A percentile compares a stretch with the other conserved stretches of the same genome.
Evolutionary conservation across 1,140 invertebrate species (phyloP).

Genomic region (Habropoda laboriosa): DNA sequence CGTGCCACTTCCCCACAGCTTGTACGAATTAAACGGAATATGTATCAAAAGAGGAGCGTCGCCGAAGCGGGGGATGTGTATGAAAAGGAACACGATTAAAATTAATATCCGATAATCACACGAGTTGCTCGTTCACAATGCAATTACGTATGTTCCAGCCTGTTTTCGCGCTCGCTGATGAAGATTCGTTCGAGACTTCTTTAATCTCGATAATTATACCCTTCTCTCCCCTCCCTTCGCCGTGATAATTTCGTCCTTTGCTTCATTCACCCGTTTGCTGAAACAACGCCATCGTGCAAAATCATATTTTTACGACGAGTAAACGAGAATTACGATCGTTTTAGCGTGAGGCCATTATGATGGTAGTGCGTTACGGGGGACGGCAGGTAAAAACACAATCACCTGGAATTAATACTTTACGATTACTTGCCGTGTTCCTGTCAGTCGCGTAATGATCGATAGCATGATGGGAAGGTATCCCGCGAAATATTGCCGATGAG

Average conservation of each 20-base stretch:
- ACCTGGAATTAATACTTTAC: constrained; percentile 35
- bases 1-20: constrained; percentile 3
- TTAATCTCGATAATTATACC: constrained; percentile 23
- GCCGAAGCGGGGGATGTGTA: background rate
- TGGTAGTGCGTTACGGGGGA: background rate
- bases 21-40: background rate
- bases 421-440: background rate
- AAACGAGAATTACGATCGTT: background rate
- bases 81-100: constrained; percentile 22
- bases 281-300: too few species aligned
- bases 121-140: background rate
- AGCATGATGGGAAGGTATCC: background rate
- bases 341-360: background rate
- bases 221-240: too few species aligned
- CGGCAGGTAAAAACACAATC: too few species aligned
- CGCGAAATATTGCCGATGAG: constrained; percentile 1
- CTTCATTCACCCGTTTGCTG: background rate
- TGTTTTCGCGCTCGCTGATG: background rate
- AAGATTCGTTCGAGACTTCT: background rate
- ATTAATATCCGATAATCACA: constrained; percentile 46
- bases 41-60: background rate
- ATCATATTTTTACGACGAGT: background rate
- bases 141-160: background rate
- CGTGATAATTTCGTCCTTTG: constrained; percentile 15
- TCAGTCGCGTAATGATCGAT: background rate